Evolutionary conservation across 2,797 vertebrate genomes (phyloP).

Genomic region (Sternarchorhynchus goeldii): DNA sequence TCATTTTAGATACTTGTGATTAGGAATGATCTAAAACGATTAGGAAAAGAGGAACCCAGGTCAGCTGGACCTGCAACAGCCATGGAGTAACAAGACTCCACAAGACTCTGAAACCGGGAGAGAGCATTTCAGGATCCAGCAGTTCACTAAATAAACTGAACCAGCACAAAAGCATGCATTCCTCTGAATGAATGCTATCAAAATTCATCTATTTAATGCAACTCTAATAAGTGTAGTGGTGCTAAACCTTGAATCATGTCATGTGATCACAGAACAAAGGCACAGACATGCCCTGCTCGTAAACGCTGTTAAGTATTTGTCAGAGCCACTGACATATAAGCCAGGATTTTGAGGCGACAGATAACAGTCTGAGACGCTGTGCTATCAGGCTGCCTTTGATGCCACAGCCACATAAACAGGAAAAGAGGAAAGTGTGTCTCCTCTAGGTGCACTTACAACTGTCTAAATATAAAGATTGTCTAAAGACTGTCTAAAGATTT

Average conservation of each 20-base stretch:
- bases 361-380: too few relatives aligned
- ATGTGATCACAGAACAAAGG: not conserved
- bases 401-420: not conserved
- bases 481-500: not conserved
- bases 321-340: not conserved
- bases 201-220: not conserved
- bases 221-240: not conserved
- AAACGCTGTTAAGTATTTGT: not conserved
- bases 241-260: not conserved
- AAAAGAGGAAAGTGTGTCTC: not conserved
- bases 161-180: too few relatives aligned
- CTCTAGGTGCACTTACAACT: too few relatives aligned
- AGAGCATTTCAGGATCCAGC: too few relatives aligned
- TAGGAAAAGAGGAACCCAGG: conserved; percentile 9
- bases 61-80: conserved; percentile 11
- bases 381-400: too few relatives aligned
- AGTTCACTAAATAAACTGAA: not conserved
- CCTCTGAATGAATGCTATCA: not conserved
- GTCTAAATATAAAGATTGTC: not conserved
- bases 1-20: not conserved
- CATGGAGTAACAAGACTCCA: conserved; percentile 1
- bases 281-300: not conserved
- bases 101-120: not conserved
- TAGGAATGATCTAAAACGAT: not conserved
- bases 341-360: not conserved